These are phyloP conservation scores for Spisula subtruncata DNA, from an alignment of 2,888 invertebrate species.

Conservation along the genomic window DNA sequence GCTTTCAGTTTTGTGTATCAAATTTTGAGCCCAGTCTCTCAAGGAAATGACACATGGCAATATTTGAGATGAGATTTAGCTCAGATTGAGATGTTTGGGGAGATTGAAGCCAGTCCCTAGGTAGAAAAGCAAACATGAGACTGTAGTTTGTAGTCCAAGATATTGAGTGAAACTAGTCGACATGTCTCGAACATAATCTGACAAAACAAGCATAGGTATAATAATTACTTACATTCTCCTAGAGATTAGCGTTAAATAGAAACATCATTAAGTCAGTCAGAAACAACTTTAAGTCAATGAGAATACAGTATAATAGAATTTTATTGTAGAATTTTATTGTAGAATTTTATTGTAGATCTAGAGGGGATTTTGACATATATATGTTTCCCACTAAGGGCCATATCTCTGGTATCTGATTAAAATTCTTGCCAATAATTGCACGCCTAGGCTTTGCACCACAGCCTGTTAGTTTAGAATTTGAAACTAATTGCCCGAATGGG, in stretches of 20 bases:
- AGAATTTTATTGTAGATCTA: neutral
- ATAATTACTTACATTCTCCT: constrained; percentile 19
- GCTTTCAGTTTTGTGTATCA: too few relatives aligned
- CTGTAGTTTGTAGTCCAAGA: too few relatives aligned
- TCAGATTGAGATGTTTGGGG: too few relatives aligned
- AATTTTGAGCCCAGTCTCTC: too few relatives aligned
- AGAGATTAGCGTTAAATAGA: neutral
- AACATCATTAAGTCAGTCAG: neutral
- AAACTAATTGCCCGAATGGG: too few relatives aligned
- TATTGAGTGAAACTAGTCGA: neutral
- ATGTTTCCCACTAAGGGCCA: neutral
- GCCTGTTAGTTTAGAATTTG: too few relatives aligned
- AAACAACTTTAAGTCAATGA: neutral
- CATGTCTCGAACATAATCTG: neutral
- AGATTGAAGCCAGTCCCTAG: too few relatives aligned
- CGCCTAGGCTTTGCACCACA: too few relatives aligned
- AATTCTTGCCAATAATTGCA: neutral
- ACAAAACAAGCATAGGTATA: neutral
- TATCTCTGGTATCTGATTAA: neutral
- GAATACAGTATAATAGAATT: neutral
- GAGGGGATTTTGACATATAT: neutral
- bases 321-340: neutral
- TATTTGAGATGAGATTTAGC: too few relatives aligned
- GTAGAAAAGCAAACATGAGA: too few relatives aligned
- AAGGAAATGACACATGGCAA: too few relatives aligned